Conservation (phyloP, 2,888 invertebrate genomes). For the Aleiodes testaceus region DNA sequence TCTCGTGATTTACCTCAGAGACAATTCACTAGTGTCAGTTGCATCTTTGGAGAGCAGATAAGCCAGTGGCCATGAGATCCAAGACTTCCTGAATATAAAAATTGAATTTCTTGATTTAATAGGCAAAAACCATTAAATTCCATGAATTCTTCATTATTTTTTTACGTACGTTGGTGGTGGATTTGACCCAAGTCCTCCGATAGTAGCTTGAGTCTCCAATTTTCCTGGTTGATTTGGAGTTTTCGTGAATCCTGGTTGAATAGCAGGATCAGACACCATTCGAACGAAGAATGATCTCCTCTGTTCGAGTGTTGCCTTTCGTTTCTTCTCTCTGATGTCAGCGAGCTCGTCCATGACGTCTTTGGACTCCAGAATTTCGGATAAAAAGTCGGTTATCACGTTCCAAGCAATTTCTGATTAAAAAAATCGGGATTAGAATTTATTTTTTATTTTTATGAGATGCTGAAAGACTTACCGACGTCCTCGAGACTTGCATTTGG, state of each 20-base stretch:
- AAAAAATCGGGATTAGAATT: constrained; percentile 29
- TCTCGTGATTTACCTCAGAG: constrained; percentile 80
- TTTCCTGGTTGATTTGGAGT: constrained; percentile 68
- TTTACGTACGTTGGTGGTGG: constrained; percentile 58
- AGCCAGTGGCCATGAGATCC: constrained; percentile 95
- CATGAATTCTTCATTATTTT: no score
- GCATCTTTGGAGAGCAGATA: constrained; percentile 87
- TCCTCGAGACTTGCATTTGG: constrained; percentile 91
- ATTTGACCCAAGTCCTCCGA: constrained; percentile 66
- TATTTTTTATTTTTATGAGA: not conserved
- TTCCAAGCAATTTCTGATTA: constrained; percentile 86
- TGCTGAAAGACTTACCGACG: constrained; percentile 77
- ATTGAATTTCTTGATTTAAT: not conserved
- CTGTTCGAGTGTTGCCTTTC: constrained; percentile 87
- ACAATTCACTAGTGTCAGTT: constrained; percentile 80
- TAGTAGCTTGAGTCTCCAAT: constrained; percentile 67
- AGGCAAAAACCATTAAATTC: no score
- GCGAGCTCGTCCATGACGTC: constrained; percentile 82
- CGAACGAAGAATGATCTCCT: constrained; percentile 97
- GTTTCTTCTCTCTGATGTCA: constrained; percentile 83
- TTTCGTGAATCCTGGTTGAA: constrained; percentile 74
- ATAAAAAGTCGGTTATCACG: constrained; percentile 86
- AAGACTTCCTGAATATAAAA: constrained; percentile 79
- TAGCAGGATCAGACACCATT: constrained; percentile 98
- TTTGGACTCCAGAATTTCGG: constrained; percentile 84